A percentile compares a stretch with the other conserved stretches of the same genome.
Conservation (phyloP, 92 coral and sea anemone species). For the Umimayanthus chanpuru region DNA sequence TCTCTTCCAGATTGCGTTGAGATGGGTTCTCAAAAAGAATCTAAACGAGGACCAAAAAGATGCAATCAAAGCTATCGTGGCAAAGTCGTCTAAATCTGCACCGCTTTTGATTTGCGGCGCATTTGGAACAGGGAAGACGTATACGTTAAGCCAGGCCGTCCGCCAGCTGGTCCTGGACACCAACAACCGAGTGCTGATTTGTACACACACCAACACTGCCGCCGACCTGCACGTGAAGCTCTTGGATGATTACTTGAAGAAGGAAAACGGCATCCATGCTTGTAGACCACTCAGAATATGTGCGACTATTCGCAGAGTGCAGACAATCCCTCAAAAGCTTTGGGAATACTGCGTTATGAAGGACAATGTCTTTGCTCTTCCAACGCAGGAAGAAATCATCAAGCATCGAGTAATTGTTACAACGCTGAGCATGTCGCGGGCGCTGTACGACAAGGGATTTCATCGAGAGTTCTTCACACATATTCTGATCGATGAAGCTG, state of each 20-base stretch:
- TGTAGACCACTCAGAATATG: constrained; percentile 55
- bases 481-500: constrained; percentile 52
- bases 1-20: background rate
- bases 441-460: constrained; percentile 30
- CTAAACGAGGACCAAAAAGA: constrained; percentile 49
- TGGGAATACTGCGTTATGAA: constrained; percentile 39
- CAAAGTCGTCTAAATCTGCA: constrained; percentile 30
- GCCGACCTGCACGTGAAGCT: constrained; percentile 65
- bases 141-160: constrained; percentile 65
- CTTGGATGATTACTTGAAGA: constrained; percentile 49
- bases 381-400: constrained; percentile 35
- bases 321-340: background rate
- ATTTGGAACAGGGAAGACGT: constrained; percentile 78
- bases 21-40: constrained; percentile 47
- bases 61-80: constrained; percentile 52
- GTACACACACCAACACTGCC: constrained; percentile 75
- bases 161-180: constrained; percentile 35
- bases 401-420: constrained; percentile 43
- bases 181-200: constrained; percentile 57
- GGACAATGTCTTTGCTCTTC: background rate
- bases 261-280: constrained; percentile 28
- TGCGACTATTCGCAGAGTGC: constrained; percentile 16
- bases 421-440: constrained; percentile 42
- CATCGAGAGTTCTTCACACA: constrained; percentile 44
- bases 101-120: constrained; percentile 71